Evolutionary conservation across 1,140 invertebrate genomes (phyloP), one percentile per base, ranked within the genome.

Genomic region (Radopholus similis): DNA sequence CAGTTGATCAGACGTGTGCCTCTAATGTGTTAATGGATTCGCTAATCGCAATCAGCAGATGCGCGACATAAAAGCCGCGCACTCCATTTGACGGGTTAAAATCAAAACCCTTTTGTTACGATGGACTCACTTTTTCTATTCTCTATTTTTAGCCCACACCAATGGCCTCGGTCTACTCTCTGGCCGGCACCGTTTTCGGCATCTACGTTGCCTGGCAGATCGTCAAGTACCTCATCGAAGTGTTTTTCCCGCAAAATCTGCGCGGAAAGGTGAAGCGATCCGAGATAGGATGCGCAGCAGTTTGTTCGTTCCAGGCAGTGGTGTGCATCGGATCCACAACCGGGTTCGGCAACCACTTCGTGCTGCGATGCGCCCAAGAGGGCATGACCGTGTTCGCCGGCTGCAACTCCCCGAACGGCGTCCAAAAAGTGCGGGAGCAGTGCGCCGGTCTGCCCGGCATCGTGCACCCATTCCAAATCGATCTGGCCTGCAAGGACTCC

Each of bases 351-450:
- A 35, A 62, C 34, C 34, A 62, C 13, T 62, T 62, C 30, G 59
- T 62, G 18, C 28, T 62, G 42, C 42, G 49, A 35, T 62, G 59
- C 18, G 59, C 59, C 1, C 37, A 38, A 15, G 49, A 62, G 18
- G 59, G 59, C 4, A 62, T 62, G 59, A 62, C 59, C 2, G 59
- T 62, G 1, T 62, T 62, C 30, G 59, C 59, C 4, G 59, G 40
- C 34, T 62, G 59, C 34, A 62, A 62, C 21, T 62, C 59, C 18
- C 59, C 59, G 6, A 62, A 62, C 18, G 58, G 58, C 9, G 58
- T 62, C 44, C 58, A 62, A 62, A 62, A 26, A 42, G 11, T 62
- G 32, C 21, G 35, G 6, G 40, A 62, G 18, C 21, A 42, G 32
- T 47, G 40, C n/a, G 42, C 58, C 21, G 21, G 30, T 32, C 28